phyloP scores from a whole-genome alignment of 2,113 vertebrate genomes.

The Odocoileus virginianus region DNA sequence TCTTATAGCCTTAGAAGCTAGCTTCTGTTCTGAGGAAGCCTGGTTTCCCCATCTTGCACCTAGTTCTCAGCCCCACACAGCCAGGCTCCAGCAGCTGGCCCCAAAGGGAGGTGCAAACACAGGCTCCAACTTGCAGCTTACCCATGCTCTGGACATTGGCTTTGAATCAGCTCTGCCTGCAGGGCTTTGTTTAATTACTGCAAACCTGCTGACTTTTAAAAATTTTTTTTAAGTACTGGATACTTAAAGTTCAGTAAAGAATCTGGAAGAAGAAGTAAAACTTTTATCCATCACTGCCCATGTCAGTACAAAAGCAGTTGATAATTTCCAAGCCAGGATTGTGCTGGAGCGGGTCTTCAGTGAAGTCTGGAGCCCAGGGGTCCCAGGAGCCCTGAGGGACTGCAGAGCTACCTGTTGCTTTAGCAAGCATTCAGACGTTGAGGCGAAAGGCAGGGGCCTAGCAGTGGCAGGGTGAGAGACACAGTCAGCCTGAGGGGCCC shows the following conservation, averaged over 20 bases:
- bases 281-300: not conserved
- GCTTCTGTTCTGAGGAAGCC: not conserved
- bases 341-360: not conserved
- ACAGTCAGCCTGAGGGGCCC: not conserved
- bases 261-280: not conserved
- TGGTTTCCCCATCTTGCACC: slow-evolving; percentile 39
- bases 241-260: not conserved
- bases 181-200: slow-evolving; percentile 17
- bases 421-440: not conserved
- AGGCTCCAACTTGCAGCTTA: slow-evolving; percentile 6
- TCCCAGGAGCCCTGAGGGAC: not conserved
- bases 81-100: not conserved
- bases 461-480: not conserved
- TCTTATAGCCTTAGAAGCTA: not conserved
- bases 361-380: not conserved
- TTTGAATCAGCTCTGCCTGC: slow-evolving; percentile 8
- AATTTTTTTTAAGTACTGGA: not conserved
- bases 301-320: not conserved
- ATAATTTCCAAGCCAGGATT: not conserved
- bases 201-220: not conserved
- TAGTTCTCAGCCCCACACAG: not conserved
- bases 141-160: not conserved
- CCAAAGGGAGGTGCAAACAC: slow-evolving; percentile 20
- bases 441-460: not conserved
- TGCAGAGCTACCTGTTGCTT: not conserved